Evolutionary conservation across 1,140 invertebrate genomes (phyloP), one percentile per base, ranked within the genome.

Genomic region (Penaeus chinensis): DNA sequence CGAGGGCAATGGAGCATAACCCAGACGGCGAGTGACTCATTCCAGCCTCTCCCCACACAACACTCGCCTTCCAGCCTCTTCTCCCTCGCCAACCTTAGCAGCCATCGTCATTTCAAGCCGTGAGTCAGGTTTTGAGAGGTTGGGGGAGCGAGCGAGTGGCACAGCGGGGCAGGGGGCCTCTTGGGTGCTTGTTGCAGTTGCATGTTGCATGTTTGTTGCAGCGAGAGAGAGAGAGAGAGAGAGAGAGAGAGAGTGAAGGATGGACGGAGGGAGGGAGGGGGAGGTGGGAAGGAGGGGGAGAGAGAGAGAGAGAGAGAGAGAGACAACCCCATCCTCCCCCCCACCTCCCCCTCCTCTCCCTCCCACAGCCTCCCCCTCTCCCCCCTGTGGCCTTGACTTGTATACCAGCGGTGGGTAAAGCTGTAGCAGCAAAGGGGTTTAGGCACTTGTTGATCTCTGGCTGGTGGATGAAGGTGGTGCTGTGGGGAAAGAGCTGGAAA

Each of bases 21-120:
- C 60, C 79, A 81, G 79, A 81, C 79, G 79, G 79, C 62, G 79
- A 81, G 62, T 81, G 79, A 81, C 79, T 81, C 79, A 81, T 79
- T 79, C 47, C 77, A 79, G 77, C 77, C 47, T 60, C 47, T 54
- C 47, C 47, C 47, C 47, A 54, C 47, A 54, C 47, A 54, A 54
- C 77, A 77, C 77, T 24, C 77, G 54, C 77, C 77, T 81, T 63
- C 61, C 79, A 81, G 60, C 79, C 20, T 61, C 79, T 32, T 61
- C 60, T 27, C 24, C 24, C n/a, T 24, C 79, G n/a, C 74, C 74
- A 22, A 81, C 61, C 11, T 65, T 11, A 13, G 27, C 60, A 81
- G 47, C 32, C 79, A 32, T 37, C 22, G 13, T 11, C 20, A 61
- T 24, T 19, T 74, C 69, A 74, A 27, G 27, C 69, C 7, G 27